Base-by-base conservation (phyloP, 1,140 invertebrate genomes). In the Cydia fagiglandana region DNA sequence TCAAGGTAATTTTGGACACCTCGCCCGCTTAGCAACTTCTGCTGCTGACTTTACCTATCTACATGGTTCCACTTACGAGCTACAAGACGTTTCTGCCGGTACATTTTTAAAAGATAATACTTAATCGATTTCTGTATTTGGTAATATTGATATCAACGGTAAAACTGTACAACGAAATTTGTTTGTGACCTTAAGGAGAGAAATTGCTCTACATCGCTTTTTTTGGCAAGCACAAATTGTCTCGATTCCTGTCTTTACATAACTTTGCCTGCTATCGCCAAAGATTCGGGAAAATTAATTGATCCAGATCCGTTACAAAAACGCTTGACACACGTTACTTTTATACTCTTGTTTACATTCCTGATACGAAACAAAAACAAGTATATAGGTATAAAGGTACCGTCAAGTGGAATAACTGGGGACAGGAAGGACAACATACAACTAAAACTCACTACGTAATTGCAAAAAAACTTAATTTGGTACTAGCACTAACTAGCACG, bases 181-280 rank as follows among this genome's bases (percentile, higher is more conserved):
- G 53, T 61, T 61, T 10, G 56, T 61, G 56, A 61, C 56, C 56
- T 61, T 61, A 61, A 61, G 4, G 50, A 56, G 56, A 61, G 10
- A 61, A 61, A 24, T 61, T 61, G 20, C 56, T 61, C 56, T 24
- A 61, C 20, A 61, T 61, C 3, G 20, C 20, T 61, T 61, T 61
- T 24, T 61, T 61, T 61, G 20, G 56, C 56, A 24, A 12, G 17
- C 20, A 53, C 50, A 61, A 61, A 61, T 24, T 61, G n/a, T 24
- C 17, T 61, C 9, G 4, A 20, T 61, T 61, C 17, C 17, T 24
- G 9, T 2, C n/a, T 61, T 61, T 61, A 24, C 9, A 61, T 61
- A 61, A 61, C 56, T 20, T 20, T 24, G 9, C 7, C 56, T 24
- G 20, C 24, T 61, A 24, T 12, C n/a, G 9, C 56, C 5, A 20